These are phyloP conservation scores for Aproaerema taeniolella DNA, from an alignment of 2,888 invertebrate species.

Conservation along the genomic window DNA sequence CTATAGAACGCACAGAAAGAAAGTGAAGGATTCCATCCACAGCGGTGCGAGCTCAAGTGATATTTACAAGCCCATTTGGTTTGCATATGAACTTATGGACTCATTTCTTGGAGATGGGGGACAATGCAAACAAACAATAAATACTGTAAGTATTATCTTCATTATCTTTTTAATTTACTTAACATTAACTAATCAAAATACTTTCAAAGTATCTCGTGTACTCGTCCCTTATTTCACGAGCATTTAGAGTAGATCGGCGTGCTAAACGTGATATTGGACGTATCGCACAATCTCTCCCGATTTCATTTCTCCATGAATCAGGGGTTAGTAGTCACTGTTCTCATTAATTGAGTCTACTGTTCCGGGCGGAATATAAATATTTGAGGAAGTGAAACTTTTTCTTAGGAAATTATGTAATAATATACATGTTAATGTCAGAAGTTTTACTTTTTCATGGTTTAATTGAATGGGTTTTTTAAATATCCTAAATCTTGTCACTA, in stretches of 20 bases:
- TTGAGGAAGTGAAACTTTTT: neutral
- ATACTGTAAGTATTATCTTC: neutral
- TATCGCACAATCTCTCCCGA: neutral
- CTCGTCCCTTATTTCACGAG: neutral
- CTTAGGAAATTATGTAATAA: conserved; percentile 11
- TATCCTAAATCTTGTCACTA: conserved; percentile 10
- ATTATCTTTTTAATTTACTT: neutral
- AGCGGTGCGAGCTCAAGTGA: neutral
- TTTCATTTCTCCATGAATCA: neutral
- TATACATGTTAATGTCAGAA: conserved; percentile 11
- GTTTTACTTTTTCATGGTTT: too few species aligned
- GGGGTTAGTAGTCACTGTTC: neutral
- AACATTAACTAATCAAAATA: neutral
- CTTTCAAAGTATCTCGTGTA: neutral
- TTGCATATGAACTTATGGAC: neutral
- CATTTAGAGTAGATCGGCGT: neutral
- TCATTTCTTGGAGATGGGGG: neutral
- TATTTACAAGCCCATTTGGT: neutral
- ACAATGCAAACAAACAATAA: neutral
- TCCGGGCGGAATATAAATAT: neutral
- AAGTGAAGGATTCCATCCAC: neutral
- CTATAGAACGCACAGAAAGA: neutral
- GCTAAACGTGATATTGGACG: neutral
- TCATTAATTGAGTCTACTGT: neutral
- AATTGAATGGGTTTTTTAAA: too few species aligned